These are phyloP conservation scores for Harpalus rubripes DNA, from an alignment of 2,888 invertebrate species.

Conservation along the genomic window DNA sequence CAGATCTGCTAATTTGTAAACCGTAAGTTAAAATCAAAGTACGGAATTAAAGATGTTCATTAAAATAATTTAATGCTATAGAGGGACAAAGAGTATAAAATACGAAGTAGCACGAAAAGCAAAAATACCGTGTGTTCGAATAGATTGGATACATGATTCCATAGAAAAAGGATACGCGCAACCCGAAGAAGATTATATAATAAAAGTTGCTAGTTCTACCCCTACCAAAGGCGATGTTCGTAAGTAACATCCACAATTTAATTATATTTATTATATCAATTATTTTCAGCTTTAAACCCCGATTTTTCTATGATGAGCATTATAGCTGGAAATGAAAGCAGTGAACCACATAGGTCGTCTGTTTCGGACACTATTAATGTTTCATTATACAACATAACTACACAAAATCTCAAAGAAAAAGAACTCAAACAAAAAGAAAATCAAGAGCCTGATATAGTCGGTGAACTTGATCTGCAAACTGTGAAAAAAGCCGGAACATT, in stretches of 20 bases:
- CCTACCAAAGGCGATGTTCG: constrained; percentile 80
- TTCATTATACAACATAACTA: constrained; percentile 55
- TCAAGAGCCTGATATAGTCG: constrained; percentile 70
- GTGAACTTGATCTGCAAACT: constrained; percentile 81
- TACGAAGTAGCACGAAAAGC: constrained; percentile 81
- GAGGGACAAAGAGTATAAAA: constrained; percentile 86
- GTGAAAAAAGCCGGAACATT: constrained; percentile 88
- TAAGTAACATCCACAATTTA: constrained; percentile 27
- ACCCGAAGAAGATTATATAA: constrained; percentile 81
- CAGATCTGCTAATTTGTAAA: constrained; percentile 80
- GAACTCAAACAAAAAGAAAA: constrained; percentile 40
- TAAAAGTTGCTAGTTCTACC: constrained; percentile 84
- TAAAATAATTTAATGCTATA: constrained; percentile 75
- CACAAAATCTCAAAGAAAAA: background rate
- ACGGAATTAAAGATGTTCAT: constrained; percentile 7
- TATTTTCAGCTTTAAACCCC: constrained; percentile 72
- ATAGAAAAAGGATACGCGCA: constrained; percentile 85
- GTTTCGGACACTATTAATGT: constrained; percentile 69
- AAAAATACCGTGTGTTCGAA: constrained; percentile 83
- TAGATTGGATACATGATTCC: constrained; percentile 91
- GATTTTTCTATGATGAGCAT: constrained; percentile 79
- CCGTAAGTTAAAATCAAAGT: constrained; percentile 77
- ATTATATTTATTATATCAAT: too few relatives aligned
- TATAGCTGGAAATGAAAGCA: constrained; percentile 72
- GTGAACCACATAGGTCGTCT: constrained; percentile 24